Evolutionary conservation across 2,113 vertebrate species (phyloP).

Genomic region (Saguinus midas): DNA sequence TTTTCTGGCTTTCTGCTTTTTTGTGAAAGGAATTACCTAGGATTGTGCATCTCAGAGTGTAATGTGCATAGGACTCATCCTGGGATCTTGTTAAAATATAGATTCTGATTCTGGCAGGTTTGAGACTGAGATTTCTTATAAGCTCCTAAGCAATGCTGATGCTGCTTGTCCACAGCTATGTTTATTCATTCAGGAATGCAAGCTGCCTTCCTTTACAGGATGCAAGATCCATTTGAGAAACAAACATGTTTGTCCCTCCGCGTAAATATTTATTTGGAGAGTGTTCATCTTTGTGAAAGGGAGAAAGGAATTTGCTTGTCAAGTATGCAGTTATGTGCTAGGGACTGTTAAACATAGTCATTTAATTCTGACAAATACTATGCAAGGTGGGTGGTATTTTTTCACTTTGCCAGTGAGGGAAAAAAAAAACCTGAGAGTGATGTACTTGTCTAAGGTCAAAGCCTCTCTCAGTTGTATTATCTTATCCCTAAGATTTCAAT

Average conservation of each 20-base stretch:
- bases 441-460: background rate
- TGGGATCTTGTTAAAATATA: background rate
- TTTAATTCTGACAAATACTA: background rate
- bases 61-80: background rate
- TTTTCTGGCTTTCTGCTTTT: background rate
- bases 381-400: background rate
- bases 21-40: background rate
- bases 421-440: background rate
- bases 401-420: background rate
- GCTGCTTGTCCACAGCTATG: background rate
- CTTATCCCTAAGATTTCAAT: background rate
- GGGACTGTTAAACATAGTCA: background rate
- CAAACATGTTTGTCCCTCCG: background rate
- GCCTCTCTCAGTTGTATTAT: background rate
- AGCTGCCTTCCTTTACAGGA: background rate
- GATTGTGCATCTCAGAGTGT: conserved; percentile 48
- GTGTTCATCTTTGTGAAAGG: background rate
- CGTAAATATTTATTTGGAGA: background rate
- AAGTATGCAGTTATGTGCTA: background rate
- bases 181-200: background rate
- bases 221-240: background rate
- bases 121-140: background rate
- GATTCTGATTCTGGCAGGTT: background rate
- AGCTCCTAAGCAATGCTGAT: background rate
- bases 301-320: background rate